Evolutionary conservation across 2,797 vertebrate species (phyloP), one percentile per base, ranked within the genome.

Genomic region (Muraenolepis orangiensis): DNA sequence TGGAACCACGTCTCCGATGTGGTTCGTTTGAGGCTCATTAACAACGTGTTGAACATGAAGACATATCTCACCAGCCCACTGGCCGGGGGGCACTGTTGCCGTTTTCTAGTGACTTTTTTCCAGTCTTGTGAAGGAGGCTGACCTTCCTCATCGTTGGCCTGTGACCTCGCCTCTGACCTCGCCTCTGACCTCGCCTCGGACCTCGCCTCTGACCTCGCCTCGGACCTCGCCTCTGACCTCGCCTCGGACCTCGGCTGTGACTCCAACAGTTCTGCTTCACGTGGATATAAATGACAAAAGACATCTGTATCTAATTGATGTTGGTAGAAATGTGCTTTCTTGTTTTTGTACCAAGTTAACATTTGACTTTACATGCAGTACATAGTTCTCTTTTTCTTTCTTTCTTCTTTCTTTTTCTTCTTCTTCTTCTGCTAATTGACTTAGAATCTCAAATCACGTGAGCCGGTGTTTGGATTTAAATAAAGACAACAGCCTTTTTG

Each of bases 301-400:
- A 26, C 57, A 61, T 75, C 23, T 23, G 69, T 18, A 68, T 85
- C 73, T 79, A 76, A 74, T 84, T 82, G 66, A 77, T 85, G 51
- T 78, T 66, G 74, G 66, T 30, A 79, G 5, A 69, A 64, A 70
- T 76, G 29, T 69, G 61, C 67, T 11, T 77, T 85, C 84, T 87
- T 82, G n/a, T 81, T 83, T 81, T 86, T 88, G 84, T 90, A 86
- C 83, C 93, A 94, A 96, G 95, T 81, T 91, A 89, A 94, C 91
- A 70, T 87, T 90, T 89, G n/a, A n/a, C 72, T 86, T 87, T 82
- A 69, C 66, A 72, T 80, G 36, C 46, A 76, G 84, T 87, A 77
- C 74, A 14, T 38, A 71, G 70, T 67, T 82, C n/a, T n/a, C n/a
- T 77, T 68, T 88, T 82, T 86, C 29, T 80, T 66, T 80, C 80